These are phyloP conservation scores for Sebastes nivosus DNA, from an alignment of 2,797 vertebrate genomes.

Conservation along the genomic window DNA sequence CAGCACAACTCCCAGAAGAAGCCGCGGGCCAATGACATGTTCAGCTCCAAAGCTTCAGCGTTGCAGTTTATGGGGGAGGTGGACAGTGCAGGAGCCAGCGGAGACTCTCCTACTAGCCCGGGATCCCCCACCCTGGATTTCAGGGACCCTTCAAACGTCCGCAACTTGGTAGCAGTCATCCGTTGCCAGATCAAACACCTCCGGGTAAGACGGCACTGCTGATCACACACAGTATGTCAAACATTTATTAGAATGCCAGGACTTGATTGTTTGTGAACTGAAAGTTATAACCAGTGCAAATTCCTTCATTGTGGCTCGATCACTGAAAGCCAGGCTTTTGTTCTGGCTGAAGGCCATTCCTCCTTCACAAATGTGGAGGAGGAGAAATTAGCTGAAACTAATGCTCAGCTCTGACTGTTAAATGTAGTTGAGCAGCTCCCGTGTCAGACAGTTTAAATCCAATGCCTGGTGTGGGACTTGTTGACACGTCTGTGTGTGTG, in stretches of 20 bases:
- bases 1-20: slow-evolving; percentile 73
- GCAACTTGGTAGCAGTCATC: slow-evolving; percentile 85
- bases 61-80: slow-evolving; percentile 77
- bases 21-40: slow-evolving; percentile 78
- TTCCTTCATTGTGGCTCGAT: background rate
- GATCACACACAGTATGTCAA: background rate
- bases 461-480: slow-evolving; percentile 10
- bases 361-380: background rate
- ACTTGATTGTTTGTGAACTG: background rate
- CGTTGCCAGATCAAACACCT: slow-evolving; percentile 90
- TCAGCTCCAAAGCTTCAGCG: slow-evolving; percentile 77
- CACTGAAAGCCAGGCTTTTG: background rate
- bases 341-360: background rate
- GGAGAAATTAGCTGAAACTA: slow-evolving; percentile 6
- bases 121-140: slow-evolving; percentile 86
- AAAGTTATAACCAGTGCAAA: background rate
- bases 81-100: slow-evolving; percentile 68
- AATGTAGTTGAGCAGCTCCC: slow-evolving; percentile 29
- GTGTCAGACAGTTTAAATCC: slow-evolving; percentile 46
- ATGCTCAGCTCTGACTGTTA: slow-evolving; percentile 44
- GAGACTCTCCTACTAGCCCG: slow-evolving; percentile 78
- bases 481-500: slow-evolving; percentile 50
- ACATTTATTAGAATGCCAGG: background rate
- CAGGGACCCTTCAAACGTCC: slow-evolving; percentile 85
- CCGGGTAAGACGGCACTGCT: slow-evolving; percentile 69